A percentile compares a stretch with the other conserved stretches of the same genome.
Conservation (phyloP, 1,140 invertebrate species). For the Scaptomyza montana region DNA sequence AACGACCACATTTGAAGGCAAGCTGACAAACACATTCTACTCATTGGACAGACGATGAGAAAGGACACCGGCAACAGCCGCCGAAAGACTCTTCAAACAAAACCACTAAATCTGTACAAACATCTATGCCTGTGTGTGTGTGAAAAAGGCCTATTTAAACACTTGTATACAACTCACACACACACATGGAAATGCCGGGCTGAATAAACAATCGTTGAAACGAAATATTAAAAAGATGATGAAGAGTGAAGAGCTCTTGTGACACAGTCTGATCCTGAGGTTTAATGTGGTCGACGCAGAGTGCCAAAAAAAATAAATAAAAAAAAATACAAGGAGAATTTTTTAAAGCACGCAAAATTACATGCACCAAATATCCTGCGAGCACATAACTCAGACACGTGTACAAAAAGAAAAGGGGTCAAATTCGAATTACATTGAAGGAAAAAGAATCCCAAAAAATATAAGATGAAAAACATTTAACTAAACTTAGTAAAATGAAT, state of each 20-base stretch:
- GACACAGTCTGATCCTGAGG: constrained; percentile 43
- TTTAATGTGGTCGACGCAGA: constrained; percentile 66
- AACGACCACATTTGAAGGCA: constrained; percentile 24
- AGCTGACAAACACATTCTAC: constrained; percentile 1
- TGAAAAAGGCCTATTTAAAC: constrained; percentile 64
- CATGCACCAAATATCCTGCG: constrained; percentile 71
- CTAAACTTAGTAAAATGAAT: too few species aligned
- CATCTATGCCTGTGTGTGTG: neutral
- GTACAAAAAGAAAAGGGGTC: neutral
- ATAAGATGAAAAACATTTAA: too few species aligned
- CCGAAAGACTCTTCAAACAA: constrained; percentile 40
- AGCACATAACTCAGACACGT: constrained; percentile 13
- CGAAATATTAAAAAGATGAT: constrained; percentile 76
- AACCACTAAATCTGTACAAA: constrained; percentile 37
- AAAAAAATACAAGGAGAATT: constrained; percentile 60
- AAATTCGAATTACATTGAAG: neutral
- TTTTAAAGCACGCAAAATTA: constrained; percentile 79
- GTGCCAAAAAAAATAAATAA: constrained; percentile 32
- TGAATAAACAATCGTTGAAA: constrained; percentile 67
- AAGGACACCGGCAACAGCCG: constrained; percentile 2
- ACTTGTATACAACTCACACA: constrained; percentile 13
- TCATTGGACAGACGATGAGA: constrained; percentile 22
- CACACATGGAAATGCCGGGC: constrained; percentile 11
- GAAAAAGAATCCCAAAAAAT: too few species aligned
- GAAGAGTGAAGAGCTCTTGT: constrained; percentile 41